Evolutionary conservation across 2,888 invertebrate genomes (phyloP), one percentile per base, ranked within the genome.

Genomic region (Netelia virgata): DNA sequence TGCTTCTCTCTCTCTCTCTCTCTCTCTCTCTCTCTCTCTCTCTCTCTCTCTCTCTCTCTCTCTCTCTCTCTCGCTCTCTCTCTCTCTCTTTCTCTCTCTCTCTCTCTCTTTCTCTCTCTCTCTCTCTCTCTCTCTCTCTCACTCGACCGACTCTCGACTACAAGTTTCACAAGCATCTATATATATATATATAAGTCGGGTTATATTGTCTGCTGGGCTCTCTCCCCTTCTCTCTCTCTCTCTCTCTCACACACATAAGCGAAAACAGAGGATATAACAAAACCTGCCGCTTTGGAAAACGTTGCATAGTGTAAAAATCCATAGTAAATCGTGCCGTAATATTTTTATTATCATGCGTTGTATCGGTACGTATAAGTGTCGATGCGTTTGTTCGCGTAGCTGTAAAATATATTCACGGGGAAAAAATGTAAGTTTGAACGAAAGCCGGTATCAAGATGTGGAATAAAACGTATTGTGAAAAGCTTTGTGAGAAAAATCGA

Each of bases 101-200:
- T 23, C 23, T 23, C 23, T 47, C 43, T 23, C 61, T 73, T 63
- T 59, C 75, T 75, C 74, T 64, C 64, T 63, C 74, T 75, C 53
- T 55, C 55, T 55, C n/a, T 55, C 18, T 63, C 20, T 50, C 55
- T 53, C 61, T 55, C 57, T 23, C n/a, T 23, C 59, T 47, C 57
- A 43, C 64, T 74, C 78, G 73, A 70, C 69, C 61, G 66, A 41
- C 76, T 84, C 82, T 70, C 78, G 75, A 82, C 75, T 82, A 78
- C 78, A 70, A 73, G 64, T 78, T 82, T 64, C 75, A 64, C 53
- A 77, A 82, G 43, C 77, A 64, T 47, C 53, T 63, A 64, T 53
- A 61, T 57, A 14, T 16, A 69, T 53, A 28, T 47, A 53, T 41
- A 43, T 10, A 43, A 47, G 47, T 14, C 2, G 11, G 10, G 47